phyloP scores from a whole-genome alignment of 2,113 vertebrate genomes.

The Capreolus pygargus region DNA sequence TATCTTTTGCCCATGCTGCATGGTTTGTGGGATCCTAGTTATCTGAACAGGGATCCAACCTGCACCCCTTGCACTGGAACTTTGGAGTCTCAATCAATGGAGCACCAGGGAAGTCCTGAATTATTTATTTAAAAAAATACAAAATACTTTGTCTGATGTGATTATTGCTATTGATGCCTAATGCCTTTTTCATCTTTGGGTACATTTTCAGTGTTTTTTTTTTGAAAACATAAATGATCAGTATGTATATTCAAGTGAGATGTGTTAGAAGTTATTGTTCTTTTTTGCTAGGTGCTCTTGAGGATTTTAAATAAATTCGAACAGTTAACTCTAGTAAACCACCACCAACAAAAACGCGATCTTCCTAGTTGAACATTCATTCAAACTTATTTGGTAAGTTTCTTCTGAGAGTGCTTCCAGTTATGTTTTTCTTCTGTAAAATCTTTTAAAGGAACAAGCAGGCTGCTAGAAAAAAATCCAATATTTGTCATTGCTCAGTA shows the following conservation, averaged over 20 bases:
- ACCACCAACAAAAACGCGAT: not conserved
- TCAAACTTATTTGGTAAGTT: not conserved
- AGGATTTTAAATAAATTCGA: not conserved
- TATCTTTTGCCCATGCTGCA: not conserved
- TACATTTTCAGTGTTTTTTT: not conserved
- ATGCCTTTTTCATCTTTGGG: not conserved
- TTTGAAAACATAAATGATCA: not conserved
- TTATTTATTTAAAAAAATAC: not conserved
- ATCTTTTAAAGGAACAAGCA: not conserved
- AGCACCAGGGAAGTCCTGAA: not conserved
- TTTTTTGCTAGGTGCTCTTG: not conserved
- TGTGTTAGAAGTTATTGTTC: not conserved
- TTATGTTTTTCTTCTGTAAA: not conserved
- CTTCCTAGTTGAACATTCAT: not conserved
- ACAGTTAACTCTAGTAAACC: not conserved
- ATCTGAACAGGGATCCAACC: not conserved
- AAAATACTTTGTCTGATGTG: not conserved
- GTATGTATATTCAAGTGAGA: not conserved
- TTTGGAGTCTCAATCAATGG: not conserved
- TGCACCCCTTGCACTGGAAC: not conserved
- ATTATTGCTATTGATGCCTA: not conserved
- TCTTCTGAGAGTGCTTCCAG: not conserved
- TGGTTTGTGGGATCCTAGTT: not conserved
- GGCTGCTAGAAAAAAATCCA: not conserved
- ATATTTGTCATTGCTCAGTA: not conserved